Base-by-base conservation (phyloP, 1,140 invertebrate genomes). In the Rhagoletis zephyria region DNA sequence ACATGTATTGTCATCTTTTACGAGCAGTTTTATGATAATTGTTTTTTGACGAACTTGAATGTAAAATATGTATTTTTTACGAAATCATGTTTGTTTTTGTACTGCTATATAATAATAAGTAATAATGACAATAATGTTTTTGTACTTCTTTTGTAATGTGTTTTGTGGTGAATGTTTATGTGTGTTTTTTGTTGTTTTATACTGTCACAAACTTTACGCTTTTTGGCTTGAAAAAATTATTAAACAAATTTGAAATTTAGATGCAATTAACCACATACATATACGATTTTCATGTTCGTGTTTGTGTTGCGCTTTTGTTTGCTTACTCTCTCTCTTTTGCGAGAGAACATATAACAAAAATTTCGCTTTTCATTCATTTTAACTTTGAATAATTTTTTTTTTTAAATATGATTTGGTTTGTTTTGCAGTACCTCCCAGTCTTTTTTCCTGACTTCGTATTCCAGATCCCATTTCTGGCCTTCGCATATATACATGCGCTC, bases 391-490 rank as follows among this genome's bases (percentile, higher is more conserved):
- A 81, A 59, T 56, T 51, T 14, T 56, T 51, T 14, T 56, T 51
- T 14, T 56, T 51, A 3, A 81, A 81, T 48, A 56, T 48, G 48
- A 48, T 56, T 77, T 81, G 74, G 9, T 51, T 70, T 86, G 16
- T 64, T 70, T 91, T 91, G 94, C 94, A 95, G 95, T 97, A 98
- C 97, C 97, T 99, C 98, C 95, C 96, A 97, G 95, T 99, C 98
- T 96, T 97, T 98, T 95, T 97, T 98, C 95, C 97, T 96, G 95
- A 99, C 97, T 96, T 98, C 97, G 95, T 97, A 96, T 96, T 99
- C 98, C 96, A 99, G 98, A 97, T 99, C 98, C 96, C 98, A 99
- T 95, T 99, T 98, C 95, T 98, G 97, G 95, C 97, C 97, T 95
- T 99, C 98, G 95, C 98, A 97, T 95, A 97, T 95, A 95, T 96